Evolutionary conservation across 2,888 invertebrate genomes (phyloP), one percentile per base, ranked within the genome.

Genomic region (Dasysyrphus albostriatus): DNA sequence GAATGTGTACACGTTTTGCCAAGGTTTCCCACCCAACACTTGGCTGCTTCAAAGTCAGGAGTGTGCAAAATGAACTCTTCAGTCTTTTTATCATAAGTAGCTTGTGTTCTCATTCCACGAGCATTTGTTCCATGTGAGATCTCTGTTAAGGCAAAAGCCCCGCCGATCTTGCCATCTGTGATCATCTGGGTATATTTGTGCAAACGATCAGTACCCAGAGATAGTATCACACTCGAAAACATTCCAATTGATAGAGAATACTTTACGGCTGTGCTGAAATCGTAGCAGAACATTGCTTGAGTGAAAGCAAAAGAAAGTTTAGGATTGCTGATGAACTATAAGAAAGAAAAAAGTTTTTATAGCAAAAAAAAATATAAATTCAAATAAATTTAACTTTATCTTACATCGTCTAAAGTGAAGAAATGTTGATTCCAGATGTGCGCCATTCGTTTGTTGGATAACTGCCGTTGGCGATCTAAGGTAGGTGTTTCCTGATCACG

Each of bases 51-150:
- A 93, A 98, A 94, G 93, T 95, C 93, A 85, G 98, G 95, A 73
- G 96, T 94, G 91, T 96, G 94, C 90, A 97, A 94, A 90, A 98
- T 92, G 93, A 98, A 94, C 90, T 95, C 95, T 91, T 95, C 94
- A 9, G 94, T 95, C 78, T 94, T 94, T 0, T 95, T 94, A 90
- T 97, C 95, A 92, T 96, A 98, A 0, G 95, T 97, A 0, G 98
- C 98, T 0, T 95, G 96, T 0, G 98, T 98, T 89, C 96, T 94
- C 96, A 98, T 96, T 5, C 96, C 96, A 90, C 96, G 96, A 0
- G 97, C 97, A 91, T 98, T 98, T 34, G 97, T 97, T 0, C 98
- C 98, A 91, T 98, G 98, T 0, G 96, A 95, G 9, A 98, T 95
- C 93, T 98, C 98, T 0, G 98, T 98, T 58, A 98, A 92, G 0